Conservation (phyloP, 2,888 invertebrate species). For the Mythimna ferrago region DNA sequence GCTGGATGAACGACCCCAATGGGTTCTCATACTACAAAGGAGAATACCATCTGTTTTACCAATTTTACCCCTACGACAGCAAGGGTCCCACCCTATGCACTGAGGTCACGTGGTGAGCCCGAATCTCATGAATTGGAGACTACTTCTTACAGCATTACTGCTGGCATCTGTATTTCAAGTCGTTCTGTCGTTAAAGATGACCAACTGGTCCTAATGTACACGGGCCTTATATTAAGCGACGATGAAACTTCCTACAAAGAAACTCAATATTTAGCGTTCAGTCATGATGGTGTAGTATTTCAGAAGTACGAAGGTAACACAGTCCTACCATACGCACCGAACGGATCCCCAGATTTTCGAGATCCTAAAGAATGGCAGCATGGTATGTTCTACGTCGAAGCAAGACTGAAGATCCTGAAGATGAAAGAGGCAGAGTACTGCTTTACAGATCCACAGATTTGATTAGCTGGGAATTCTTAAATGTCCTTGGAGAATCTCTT, state of each 20-base stretch:
- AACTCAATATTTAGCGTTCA: constrained; percentile 83
- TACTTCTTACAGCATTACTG: constrained; percentile 75
- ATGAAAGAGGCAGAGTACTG: constrained; percentile 78
- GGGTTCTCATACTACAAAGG: constrained; percentile 88
- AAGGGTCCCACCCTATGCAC: constrained; percentile 88
- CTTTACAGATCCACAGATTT: constrained; percentile 84
- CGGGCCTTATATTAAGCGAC: constrained; percentile 73
- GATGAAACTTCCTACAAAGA: constrained; percentile 76
- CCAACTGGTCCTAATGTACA: constrained; percentile 81
- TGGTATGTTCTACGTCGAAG: constrained; percentile 87
- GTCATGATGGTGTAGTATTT: constrained; percentile 83
- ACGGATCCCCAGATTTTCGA: constrained; percentile 81
- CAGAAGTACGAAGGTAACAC: constrained; percentile 83
- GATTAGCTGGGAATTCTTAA: constrained; percentile 81
- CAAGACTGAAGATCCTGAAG: constrained; percentile 73
- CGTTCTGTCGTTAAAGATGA: constrained; percentile 82
- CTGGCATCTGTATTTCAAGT: constrained; percentile 75
- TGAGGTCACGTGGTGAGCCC: constrained; percentile 89
- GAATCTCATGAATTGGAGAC: constrained; percentile 88
- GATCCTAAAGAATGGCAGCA: constrained; percentile 88
- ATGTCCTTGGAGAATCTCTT: constrained; percentile 79
- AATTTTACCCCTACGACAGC: constrained; percentile 87
- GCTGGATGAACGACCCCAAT: constrained; percentile 91
- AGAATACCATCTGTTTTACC: constrained; percentile 89
- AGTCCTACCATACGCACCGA: constrained; percentile 76